phyloP scores from a whole-genome alignment of 1,140 invertebrate genomes.

The Elymnias hypermnestra region DNA sequence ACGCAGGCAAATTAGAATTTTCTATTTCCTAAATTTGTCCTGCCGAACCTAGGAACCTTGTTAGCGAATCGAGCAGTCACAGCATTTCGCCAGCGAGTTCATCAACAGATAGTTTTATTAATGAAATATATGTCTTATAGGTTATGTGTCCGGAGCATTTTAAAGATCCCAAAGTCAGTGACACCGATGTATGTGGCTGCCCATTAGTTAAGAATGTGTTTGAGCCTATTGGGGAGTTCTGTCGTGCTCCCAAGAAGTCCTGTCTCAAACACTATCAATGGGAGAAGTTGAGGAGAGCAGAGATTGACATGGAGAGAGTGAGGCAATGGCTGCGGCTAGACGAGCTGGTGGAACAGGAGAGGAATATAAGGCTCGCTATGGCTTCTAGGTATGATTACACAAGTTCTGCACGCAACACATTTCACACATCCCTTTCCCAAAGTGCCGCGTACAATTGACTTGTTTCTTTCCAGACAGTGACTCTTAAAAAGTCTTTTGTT shows the following conservation, averaged over 20 bases:
- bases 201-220: constrained; percentile 91
- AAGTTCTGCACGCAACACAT: no score
- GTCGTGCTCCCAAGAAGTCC: constrained; percentile 91
- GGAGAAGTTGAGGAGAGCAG: constrained; percentile 95
- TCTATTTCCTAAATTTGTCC: no score
- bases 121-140: constrained; percentile 27
- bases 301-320: constrained; percentile 87
- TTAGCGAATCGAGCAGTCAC: no score
- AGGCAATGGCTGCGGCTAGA: constrained; percentile 95
- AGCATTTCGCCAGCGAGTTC: no score
- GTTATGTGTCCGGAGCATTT: constrained; percentile 98
- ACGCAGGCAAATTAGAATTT: no score
- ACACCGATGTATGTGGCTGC: constrained; percentile 93
- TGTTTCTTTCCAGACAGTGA: no score
- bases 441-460: no score
- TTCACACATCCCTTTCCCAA: no score
- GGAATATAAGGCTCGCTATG: constrained; percentile 91
- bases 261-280: constrained; percentile 96
- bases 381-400: constrained; percentile 81
- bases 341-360: constrained; percentile 96
- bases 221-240: constrained; percentile 85
- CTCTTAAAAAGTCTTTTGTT: no score
- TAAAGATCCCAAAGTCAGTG: constrained; percentile 94
- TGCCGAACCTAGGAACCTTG: no score
- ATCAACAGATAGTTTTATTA: no score